Conservation (phyloP, 2,888 invertebrate genomes). For the Emmelina monodactyla region DNA sequence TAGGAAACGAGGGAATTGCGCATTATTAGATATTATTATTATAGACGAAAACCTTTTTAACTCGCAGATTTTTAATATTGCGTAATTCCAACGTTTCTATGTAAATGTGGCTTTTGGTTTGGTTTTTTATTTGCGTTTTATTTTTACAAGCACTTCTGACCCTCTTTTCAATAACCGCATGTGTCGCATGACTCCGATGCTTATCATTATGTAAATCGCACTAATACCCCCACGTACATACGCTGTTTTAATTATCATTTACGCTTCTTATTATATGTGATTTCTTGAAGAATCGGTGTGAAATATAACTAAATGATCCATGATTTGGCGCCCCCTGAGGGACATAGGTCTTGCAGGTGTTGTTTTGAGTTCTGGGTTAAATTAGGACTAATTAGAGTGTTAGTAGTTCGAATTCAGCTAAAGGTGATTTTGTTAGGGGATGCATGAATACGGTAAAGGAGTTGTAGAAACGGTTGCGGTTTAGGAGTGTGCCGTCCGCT, state of each 20-base stretch:
- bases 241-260: constrained; percentile 3
- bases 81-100: no score
- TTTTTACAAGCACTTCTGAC: no score
- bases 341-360: constrained; percentile 40
- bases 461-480: constrained; percentile 12
- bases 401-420: no score
- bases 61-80: no score
- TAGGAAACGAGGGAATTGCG: no score
- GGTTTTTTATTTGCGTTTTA: no score
- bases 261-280: neutral
- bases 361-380: constrained; percentile 1
- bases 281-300: constrained; percentile 57
- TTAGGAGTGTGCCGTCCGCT: constrained; percentile 10
- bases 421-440: constrained; percentile 9
- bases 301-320: constrained; percentile 30
- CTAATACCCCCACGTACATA: constrained; percentile 19
- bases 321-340: constrained; percentile 61
- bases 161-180: neutral
- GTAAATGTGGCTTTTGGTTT: no score
- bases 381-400: neutral
- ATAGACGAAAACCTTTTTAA: no score
- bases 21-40: no score
- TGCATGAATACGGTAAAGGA: constrained; percentile 27
- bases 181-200: constrained; percentile 20
- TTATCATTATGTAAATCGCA: constrained; percentile 41